These are phyloP conservation scores for Biston betularia DNA, from an alignment of 2,888 invertebrate species.

Conservation along the genomic window DNA sequence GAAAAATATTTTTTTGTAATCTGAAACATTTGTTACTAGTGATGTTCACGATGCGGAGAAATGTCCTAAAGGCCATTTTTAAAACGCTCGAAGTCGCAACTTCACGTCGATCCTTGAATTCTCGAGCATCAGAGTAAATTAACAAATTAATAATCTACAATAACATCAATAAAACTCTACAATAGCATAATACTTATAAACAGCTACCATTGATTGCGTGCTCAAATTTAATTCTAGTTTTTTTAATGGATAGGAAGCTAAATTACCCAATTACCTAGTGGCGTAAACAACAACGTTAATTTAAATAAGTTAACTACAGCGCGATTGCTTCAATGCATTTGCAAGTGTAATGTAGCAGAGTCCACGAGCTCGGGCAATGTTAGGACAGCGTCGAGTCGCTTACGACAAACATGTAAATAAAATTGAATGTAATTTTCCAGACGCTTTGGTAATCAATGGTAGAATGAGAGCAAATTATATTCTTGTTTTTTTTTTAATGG, in stretches of 20 bases:
- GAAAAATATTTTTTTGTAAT: too few relatives aligned
- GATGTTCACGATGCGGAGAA: too few relatives aligned
- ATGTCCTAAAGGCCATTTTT: too few relatives aligned
- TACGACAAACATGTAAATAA: neutral
- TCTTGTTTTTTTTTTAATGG: too few relatives aligned
- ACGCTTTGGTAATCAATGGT: too few relatives aligned
- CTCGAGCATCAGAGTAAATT: neutral
- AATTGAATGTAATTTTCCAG: too few relatives aligned
- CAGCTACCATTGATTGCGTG: slow-evolving; percentile 19
- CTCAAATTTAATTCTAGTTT: slow-evolving; percentile 17
- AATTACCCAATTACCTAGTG: slow-evolving; percentile 14
- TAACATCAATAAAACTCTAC: neutral
- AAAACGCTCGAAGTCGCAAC: too few relatives aligned
- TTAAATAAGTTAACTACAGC: slow-evolving; percentile 24
- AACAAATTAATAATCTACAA: neutral
- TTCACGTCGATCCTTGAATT: neutral
- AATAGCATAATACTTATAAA: slow-evolving; percentile 4
- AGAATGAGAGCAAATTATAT: too few relatives aligned
- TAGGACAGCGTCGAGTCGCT: neutral
- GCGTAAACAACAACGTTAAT: slow-evolving; percentile 31
- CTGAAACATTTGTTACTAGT: too few relatives aligned
- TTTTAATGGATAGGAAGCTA: slow-evolving; percentile 8
- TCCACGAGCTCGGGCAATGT: slow-evolving; percentile 2
- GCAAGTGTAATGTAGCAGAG: slow-evolving; percentile 48
- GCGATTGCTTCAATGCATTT: slow-evolving; percentile 52